These are phyloP conservation scores for Chironomus striatipennis DNA, from an alignment of 1,140 invertebrate species.

Conservation along the genomic window DNA sequence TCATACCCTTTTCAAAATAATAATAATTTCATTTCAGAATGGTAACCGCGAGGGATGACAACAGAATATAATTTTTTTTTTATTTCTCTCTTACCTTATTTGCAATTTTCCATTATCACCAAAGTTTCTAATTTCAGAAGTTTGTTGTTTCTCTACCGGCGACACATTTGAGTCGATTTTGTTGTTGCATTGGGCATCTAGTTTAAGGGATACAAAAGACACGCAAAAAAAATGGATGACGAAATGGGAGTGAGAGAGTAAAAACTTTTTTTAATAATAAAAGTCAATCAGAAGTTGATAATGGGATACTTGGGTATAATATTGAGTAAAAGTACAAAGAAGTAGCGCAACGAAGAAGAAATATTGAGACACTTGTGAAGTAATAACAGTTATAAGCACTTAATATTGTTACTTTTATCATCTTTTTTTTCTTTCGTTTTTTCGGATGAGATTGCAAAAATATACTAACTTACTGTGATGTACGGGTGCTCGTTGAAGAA, in stretches of 20 bases:
- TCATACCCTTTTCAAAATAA: too few relatives aligned
- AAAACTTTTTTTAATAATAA: constrained; percentile 10
- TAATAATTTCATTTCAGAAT: too few relatives aligned
- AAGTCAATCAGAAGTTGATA: background rate
- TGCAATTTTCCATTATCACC: constrained; percentile 17
- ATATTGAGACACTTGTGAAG: too few relatives aligned
- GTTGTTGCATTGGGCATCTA: constrained; percentile 12
- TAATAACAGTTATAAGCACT: background rate
- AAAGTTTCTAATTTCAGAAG: constrained; percentile 12
- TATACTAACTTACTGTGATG: constrained; percentile 23
- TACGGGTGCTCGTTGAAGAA: constrained; percentile 30
- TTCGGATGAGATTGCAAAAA: background rate
- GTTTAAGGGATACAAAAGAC: background rate
- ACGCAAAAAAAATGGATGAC: background rate
- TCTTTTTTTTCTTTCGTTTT: too few relatives aligned
- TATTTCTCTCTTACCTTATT: background rate
- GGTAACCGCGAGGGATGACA: too few relatives aligned
- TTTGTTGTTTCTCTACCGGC: constrained; percentile 15
- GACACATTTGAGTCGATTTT: constrained; percentile 19
- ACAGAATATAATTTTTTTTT: too few relatives aligned
- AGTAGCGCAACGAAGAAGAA: too few relatives aligned
- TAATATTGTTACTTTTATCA: background rate
- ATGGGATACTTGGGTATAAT: background rate
- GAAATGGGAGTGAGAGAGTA: background rate
- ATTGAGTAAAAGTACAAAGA: background rate